These are phyloP conservation scores for Bovichtus variegatus DNA, from an alignment of 2,797 vertebrate genomes.

Conservation along the genomic window DNA sequence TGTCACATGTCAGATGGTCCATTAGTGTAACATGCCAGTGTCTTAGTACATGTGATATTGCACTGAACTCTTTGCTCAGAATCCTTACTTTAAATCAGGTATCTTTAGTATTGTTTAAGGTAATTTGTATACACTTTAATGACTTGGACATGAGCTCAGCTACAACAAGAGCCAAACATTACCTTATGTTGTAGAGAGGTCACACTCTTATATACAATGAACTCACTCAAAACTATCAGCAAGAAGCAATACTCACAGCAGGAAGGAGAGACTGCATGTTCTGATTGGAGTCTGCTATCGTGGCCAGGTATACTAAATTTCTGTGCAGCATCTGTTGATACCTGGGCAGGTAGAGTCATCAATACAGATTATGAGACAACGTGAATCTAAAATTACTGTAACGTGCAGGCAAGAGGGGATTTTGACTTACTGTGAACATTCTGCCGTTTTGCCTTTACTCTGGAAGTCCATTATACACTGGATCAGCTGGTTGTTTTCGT, in stretches of 20 bases:
- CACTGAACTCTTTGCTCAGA: neutral
- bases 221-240: constrained; percentile 1
- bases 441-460: constrained; percentile 98
- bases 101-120: neutral
- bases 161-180: neutral
- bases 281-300: constrained; percentile 99
- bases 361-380: neutral
- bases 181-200: neutral
- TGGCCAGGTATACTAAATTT: constrained; percentile 98
- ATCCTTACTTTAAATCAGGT: neutral
- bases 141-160: neutral
- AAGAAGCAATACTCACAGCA: constrained; percentile 91
- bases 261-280: constrained; percentile 99
- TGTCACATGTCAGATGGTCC: neutral
- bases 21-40: neutral
- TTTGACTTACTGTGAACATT: constrained; percentile 97
- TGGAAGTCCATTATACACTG: constrained; percentile 99
- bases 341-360: constrained; percentile 75
- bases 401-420: accelerated
- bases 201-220: neutral
- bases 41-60: neutral
- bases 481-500: constrained; percentile 99
- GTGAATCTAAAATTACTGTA: neutral
- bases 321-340: constrained; percentile 99
- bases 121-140: neutral